phyloP scores from a whole-genome alignment of 2,888 invertebrate genomes.

The Isoperla grammatica region DNA sequence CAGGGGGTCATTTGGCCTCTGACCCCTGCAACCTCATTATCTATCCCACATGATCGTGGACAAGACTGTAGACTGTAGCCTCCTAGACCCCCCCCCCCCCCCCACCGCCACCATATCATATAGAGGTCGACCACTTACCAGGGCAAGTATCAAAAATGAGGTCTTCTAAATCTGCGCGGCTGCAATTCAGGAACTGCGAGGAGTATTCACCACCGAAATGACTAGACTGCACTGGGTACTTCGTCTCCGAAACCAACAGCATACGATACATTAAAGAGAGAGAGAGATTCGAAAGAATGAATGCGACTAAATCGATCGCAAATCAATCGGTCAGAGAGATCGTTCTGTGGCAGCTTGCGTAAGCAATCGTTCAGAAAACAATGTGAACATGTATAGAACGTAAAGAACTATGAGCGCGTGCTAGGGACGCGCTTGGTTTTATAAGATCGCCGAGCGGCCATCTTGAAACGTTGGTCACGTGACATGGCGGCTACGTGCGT shows the following conservation, averaged over 20 bases:
- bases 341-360: not conserved
- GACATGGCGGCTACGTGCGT: not conserved
- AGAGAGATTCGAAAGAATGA: conserved; percentile 2
- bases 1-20: too few species aligned
- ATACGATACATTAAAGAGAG: conserved; percentile 5
- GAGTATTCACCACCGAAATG: conserved; percentile 18
- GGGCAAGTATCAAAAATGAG: conserved; percentile 24
- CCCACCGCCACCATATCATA: too few species aligned
- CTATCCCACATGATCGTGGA: too few species aligned
- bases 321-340: conserved; percentile 3
- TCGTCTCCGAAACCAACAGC: conserved; percentile 14
- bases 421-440: not conserved
- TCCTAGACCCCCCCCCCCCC: too few species aligned
- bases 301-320: not conserved
- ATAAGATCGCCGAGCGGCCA: conserved; percentile 4
- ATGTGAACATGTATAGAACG: too few species aligned
- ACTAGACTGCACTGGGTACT: conserved; percentile 16
- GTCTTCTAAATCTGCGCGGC: conserved; percentile 13
- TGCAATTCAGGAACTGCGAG: not conserved
- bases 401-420: not conserved
- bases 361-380: too few species aligned
- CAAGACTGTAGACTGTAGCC: too few species aligned
- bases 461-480: not conserved
- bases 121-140: conserved; percentile 18
- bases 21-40: too few species aligned